Evolutionary conservation across 2,113 vertebrate species (phyloP), one percentile per base, ranked within the genome.

Genomic region (Ursus arctos): DNA sequence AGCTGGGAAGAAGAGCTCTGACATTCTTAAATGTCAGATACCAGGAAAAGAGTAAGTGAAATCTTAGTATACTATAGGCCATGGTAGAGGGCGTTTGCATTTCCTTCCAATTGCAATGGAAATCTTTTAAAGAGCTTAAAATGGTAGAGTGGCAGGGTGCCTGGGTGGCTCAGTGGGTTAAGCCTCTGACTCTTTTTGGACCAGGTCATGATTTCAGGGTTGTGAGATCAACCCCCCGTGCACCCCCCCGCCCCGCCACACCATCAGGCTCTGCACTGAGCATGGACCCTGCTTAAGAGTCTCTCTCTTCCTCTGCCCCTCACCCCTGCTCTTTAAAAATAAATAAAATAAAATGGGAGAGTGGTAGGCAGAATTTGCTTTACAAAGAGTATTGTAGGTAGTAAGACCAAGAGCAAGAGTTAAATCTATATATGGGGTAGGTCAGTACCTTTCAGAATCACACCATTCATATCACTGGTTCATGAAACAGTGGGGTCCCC

Each of bases 81-180:
- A 59, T 76, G 31, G 16, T 22, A 61, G 14, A 69, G 8, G 12
- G 1, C 18, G 4, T 71, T 36, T 76, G 61, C 8, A 18, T 40
- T 57, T 88, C 49, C 91, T 82, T 84, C 18, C 51, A 22, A 15
- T 33, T 91, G 14, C 51, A 81, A 31, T 47, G 53, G 82, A 84
- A 97, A 76, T 16, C 4, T 47, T 91, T 85, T 96, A 49, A 88
- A 80, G 7, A 80, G 57, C 43, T 88, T 57, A 57, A 71, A 84
- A 63, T 16, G 71, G 33, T n/a, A 69, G 16, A 19, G 33, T 26
- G 61, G 61, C 24, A 28, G 65, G 33, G 16, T 3, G 0, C 33
- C 67, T 69, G 67, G 7, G 33, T 69, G 33, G 33, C 33, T n/a
- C 67, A n/a, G 67, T 69, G 3, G 18, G 67, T n/a, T 19, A 69